Evolutionary conservation across 1,140 invertebrate species (phyloP), one percentile per base, ranked within the genome.

Genomic region (Drosophila sp.): DNA sequence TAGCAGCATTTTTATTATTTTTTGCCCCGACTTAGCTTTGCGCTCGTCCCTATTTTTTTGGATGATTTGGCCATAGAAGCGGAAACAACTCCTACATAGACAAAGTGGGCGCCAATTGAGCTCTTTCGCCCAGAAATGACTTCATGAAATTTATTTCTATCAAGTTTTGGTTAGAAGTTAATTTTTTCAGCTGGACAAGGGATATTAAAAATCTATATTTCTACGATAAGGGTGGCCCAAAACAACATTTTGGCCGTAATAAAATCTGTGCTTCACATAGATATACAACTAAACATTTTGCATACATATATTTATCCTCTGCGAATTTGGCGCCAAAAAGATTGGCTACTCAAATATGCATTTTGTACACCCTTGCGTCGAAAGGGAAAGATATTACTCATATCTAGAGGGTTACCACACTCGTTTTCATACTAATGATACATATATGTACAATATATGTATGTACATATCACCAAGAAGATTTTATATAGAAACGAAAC

Each of bases 1-100:
- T 4, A 23, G 62, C 38, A 23, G 55, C 61, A 65, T 32, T 80
- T 80, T 78, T 81, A 85, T 76, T 73, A 76, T 66, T 83, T 66
- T 79, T 68, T 68, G 35, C 30, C 38, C 17, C n/a, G 6, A 61
- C 30, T 63, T 23, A 17, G 27, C 17, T 10, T 27, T 50, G 5
- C 17, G 23, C 27, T 30, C 67, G 3, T 29, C n/a, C 64, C 8
- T 30, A 47, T 70, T 54, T 29, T 70, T 60, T 50, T 61, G 62
- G 40, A 50, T 50, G 40, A 32, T 10, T 38, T 57, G 11, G 29
- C 62, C 73, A 85, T 54, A 63, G 70, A 81, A 75, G 82, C 78
- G 82, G 79, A 86, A 83, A 60, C 65, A 66, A 75, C 63, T 47
- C 11, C 50, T 40, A 35, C 17, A 57, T 30, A 33, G 29, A 32